Evolutionary conservation across 2,113 vertebrate genomes (phyloP).

Genomic region (Cranoglanis bouderius): DNA sequence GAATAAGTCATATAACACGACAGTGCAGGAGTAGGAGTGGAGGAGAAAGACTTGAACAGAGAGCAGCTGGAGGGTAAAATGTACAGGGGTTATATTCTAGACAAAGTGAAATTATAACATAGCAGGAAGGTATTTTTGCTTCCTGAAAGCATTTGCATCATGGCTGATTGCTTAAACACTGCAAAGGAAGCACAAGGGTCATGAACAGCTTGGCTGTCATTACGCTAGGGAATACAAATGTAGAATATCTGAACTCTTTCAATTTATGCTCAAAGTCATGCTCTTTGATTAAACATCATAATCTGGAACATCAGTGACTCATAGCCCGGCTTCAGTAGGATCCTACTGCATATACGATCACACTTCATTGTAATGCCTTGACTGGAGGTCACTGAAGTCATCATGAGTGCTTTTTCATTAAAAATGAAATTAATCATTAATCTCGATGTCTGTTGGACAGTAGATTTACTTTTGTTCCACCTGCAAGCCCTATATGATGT

Average conservation of each 20-base stretch:
- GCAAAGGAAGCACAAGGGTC: background rate
- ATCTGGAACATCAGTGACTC: background rate
- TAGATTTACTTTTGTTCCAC: too few species aligned
- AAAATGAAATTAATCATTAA: background rate
- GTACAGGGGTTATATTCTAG: background rate
- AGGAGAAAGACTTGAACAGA: background rate
- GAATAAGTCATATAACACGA: slow-evolving; percentile 38
- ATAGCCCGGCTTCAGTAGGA: background rate
- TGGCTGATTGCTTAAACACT: background rate
- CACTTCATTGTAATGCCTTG: background rate
- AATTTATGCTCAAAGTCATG: background rate
- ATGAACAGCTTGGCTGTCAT: background rate
- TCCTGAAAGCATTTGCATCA: background rate
- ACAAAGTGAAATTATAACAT: background rate
- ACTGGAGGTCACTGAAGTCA: background rate
- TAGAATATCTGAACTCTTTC: background rate
- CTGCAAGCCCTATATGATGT: too few species aligned
- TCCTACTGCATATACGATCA: background rate
- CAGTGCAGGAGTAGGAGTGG: background rate
- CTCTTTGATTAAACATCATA: background rate
- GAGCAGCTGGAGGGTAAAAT: background rate
- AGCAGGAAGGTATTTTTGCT: background rate
- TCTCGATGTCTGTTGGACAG: too few species aligned
- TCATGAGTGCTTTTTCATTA: background rate
- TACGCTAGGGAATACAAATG: background rate